Conservation (phyloP, 2,888 invertebrate genomes). For the Thysanoteuthis rhombus region DNA sequence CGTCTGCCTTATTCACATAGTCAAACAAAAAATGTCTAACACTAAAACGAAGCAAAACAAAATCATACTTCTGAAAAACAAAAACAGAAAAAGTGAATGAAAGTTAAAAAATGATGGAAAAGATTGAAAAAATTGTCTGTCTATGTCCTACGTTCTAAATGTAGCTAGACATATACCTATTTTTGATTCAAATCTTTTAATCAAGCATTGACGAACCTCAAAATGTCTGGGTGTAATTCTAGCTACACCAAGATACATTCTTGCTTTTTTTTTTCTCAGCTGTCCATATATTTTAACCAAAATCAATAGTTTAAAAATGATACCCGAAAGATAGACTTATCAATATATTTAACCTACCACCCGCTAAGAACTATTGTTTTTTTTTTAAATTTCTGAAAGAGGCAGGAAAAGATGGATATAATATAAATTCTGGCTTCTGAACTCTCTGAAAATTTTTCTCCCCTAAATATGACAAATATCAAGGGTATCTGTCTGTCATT, state of each 20-base stretch:
- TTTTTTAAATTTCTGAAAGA: too few species aligned
- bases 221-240: background rate
- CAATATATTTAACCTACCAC: too few species aligned
- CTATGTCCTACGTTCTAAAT: background rate
- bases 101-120: background rate
- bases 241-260: background rate
- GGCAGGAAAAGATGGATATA: too few species aligned
- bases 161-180: background rate
- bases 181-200: background rate
- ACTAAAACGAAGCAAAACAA: background rate
- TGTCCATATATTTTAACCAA: too few species aligned
- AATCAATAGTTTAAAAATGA: too few species aligned
- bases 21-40: background rate
- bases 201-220: background rate
- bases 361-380: too few species aligned
- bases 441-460: too few species aligned
- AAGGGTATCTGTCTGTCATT: too few species aligned
- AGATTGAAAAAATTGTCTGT: background rate
- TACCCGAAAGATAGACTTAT: too few species aligned
- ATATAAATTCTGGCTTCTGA: too few species aligned
- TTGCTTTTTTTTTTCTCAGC: too few species aligned
- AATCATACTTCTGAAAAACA: background rate
- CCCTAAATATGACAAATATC: too few species aligned
- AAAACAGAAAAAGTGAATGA: background rate
- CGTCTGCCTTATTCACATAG: background rate